phyloP scores from a whole-genome alignment of 1,140 invertebrate species.

The Orchestia grillus region DNA sequence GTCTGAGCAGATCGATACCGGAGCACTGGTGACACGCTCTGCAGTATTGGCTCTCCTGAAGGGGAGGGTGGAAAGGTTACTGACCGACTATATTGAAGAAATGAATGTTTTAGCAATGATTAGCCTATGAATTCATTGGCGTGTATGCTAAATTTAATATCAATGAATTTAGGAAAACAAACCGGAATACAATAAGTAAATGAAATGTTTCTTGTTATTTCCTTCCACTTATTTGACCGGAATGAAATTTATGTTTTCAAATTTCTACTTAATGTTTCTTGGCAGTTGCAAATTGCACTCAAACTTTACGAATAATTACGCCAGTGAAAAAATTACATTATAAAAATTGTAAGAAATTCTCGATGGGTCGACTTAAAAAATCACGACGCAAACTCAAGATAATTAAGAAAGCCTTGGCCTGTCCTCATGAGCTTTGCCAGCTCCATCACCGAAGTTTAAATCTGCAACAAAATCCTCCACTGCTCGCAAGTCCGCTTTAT shows the following conservation, averaged over 20 bases:
- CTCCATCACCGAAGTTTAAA: background rate
- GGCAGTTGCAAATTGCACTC: background rate
- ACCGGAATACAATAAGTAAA: no score
- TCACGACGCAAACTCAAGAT: background rate
- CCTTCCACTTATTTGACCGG: background rate
- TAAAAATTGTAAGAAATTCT: background rate
- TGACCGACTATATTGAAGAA: no score
- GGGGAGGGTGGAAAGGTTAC: no score
- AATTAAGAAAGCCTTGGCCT: background rate
- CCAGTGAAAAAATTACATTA: background rate
- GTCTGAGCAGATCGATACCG: no score
- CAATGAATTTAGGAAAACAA: no score
- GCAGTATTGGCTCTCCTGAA: no score
- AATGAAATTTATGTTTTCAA: background rate
- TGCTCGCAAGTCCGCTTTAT: background rate
- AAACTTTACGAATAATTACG: background rate
- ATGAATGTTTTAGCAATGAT: no score
- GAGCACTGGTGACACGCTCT: no score
- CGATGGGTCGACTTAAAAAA: background rate
- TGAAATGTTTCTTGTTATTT: background rate
- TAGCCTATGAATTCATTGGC: no score
- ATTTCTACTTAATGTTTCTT: background rate
- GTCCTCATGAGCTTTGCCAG: background rate
- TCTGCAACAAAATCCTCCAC: background rate
- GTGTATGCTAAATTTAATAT: no score